Evolutionary conservation across 1,140 invertebrate genomes (phyloP), one percentile per base, ranked within the genome.

Genomic region (Leptinotarsa defecta): DNA sequence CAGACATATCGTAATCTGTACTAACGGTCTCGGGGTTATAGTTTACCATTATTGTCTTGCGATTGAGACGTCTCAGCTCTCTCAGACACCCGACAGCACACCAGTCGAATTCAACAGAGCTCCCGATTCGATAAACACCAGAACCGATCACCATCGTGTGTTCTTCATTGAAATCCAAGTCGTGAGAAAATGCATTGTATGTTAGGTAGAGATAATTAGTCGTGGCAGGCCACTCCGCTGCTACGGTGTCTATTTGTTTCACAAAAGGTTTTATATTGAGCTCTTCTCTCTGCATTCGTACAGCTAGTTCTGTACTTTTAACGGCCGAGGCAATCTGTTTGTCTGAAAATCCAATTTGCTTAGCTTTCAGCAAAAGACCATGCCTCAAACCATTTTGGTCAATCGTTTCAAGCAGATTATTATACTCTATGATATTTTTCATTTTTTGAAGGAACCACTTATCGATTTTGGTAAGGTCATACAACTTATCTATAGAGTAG

Each of bases 1-100:
- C 97, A 83, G 97, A 98, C 94, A 99, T 98, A 81, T 99, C 98
- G 82, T 99, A 99, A 87, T 99, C 98, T 5, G 98, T 99, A 83
- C 96, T 98, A 0, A 99, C 98, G 1, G 98, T 99, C 88, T 99
- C 98, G 1, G 98, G 98, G 88, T 99, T 99, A 83, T 97, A 99
- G 86, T 99, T 99, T 0, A 99, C 91, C 97, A 99, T 99, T n/a
- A 99, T 96, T 1, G 98, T 99, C 80, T 94, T 94, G 70, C 89
- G 91, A 1, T 91, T 91, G 64, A 98, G 89, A 79, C 94, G 93
- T 79, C 95, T 90, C 17, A 99, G 85, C 86, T 99, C 96, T 73
- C 94, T 88, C 43, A 99, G 89, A 85, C 98, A 99, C 43, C 97
- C 95, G 13, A 99, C 98, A 61, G 98, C 97, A 86, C 98, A 99